Evolutionary conservation across 1,140 invertebrate species (phyloP).

Genomic region (Brachionus plicatilis): DNA sequence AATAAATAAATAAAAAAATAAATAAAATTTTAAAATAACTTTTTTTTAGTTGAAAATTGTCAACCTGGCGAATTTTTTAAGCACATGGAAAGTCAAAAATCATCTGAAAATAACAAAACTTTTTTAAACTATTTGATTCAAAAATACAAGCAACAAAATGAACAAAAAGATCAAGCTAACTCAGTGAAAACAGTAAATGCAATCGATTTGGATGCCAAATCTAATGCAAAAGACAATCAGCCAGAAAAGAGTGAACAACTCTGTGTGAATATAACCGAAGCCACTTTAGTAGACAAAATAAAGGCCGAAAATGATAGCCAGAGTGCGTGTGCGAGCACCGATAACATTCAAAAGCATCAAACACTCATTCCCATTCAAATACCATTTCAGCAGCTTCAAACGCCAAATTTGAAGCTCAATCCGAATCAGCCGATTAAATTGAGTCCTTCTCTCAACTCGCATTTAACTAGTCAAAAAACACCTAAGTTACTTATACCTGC

Average conservation of each 20-base stretch:
- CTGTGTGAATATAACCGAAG: neutral
- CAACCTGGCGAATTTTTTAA: conserved; percentile 1
- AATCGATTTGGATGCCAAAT: neutral
- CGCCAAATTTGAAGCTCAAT: neutral
- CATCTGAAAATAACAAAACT: neutral
- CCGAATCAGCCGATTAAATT: neutral
- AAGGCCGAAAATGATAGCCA: neutral
- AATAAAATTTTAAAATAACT: neutral
- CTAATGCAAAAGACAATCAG: neutral
- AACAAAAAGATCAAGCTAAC: neutral
- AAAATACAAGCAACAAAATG: neutral
- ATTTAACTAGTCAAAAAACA: neutral
- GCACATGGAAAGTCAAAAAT: neutral
- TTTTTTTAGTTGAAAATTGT: conserved; percentile 11
- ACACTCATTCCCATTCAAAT: conserved; percentile 5
- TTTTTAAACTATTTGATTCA: conserved; percentile 10
- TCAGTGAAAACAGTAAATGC: neutral
- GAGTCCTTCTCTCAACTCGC: neutral
- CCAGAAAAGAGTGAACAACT: neutral
- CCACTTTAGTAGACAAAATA: neutral
- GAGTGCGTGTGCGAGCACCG: neutral
- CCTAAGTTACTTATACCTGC: neutral
- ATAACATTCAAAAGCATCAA: neutral
- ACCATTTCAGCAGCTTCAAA: neutral
- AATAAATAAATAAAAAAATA: no score